A percentile compares a stretch with the other conserved stretches of the same genome.
These are phyloP conservation scores for Leptinotarsa haldemani DNA, from an alignment of 2,888 invertebrate species.

Conservation along the genomic window DNA sequence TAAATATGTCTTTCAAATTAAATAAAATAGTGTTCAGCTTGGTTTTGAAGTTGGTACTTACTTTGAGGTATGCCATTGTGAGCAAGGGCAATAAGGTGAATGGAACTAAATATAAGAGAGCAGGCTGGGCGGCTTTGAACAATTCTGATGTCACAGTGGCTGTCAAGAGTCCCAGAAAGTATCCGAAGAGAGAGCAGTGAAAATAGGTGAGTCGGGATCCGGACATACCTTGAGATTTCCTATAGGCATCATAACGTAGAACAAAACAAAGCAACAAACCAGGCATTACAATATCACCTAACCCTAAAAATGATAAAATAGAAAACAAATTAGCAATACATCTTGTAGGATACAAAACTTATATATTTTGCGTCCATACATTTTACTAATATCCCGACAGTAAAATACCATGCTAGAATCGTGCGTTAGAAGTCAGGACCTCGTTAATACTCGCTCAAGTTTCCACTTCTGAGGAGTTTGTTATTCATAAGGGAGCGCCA, in stretches of 20 bases:
- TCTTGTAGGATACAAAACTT: no score
- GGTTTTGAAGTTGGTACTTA: conserved; percentile 61
- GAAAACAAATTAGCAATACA: no score
- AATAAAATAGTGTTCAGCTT: neutral
- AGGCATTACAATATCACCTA: conserved; percentile 94
- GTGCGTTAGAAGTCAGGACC: no score
- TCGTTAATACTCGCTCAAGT: no score
- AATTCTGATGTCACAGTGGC: conserved; percentile 98
- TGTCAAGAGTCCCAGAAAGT: conserved; percentile 95
- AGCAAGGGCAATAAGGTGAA: conserved; percentile 96
- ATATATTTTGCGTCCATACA: no score
- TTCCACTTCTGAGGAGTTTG: no score
- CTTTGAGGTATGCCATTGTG: conserved; percentile 98
- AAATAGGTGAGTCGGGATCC: conserved; percentile 88
- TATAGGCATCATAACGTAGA: conserved; percentile 96
- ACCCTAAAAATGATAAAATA: conserved; percentile 63
- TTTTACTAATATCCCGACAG: no score
- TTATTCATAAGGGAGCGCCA: no score
- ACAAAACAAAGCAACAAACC: conserved; percentile 96
- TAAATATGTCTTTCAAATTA: no score
- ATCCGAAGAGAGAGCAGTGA: conserved; percentile 96
- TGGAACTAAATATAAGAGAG: conserved; percentile 95
- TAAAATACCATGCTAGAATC: no score
- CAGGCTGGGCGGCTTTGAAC: conserved; percentile 98
- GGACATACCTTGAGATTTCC: conserved; percentile 81